Base-by-base conservation (phyloP, 92 coral and sea anemone species). In the Epizoanthus scotinus region DNA sequence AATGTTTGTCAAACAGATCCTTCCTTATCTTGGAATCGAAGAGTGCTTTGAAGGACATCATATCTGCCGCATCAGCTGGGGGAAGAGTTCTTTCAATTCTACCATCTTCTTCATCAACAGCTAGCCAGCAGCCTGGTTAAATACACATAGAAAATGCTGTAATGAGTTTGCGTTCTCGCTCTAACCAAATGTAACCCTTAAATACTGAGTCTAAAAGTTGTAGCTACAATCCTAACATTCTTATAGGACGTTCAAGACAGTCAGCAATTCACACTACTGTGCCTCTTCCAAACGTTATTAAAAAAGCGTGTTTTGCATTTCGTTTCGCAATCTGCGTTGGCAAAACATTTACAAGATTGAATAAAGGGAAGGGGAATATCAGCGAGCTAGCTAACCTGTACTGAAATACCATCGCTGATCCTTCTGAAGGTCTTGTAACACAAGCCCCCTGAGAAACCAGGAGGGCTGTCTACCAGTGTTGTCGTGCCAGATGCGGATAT, bases 401-500 rank as follows among this genome's bases (percentile, higher is more conserved):
- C 67, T 78, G 29, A 91, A 85, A 19, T 85, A 28, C 92, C 92
- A 91, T 57, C 81, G 84, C 38, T 91, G 88, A 15, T 83, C 83
- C 0, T 85, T 88, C 66, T 88, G 95, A 59, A 84, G 71, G 44
- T 91, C 95, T 10, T 72, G 73, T 12, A 91, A 62, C 67, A 86
- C 55, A 3, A 87, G 82, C 62, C 89, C 81, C 34, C 82, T 83
- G 18, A 88, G 31, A 55, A 85, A 91, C 95, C 95, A 91, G 21
- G 92, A 84, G 2, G 95, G 89, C 6, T 34, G 26, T 55, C 75
- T 82, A 0, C 95, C 95, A 20, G 82, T 53, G 70, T 87, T 85
- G 49, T 91, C 95, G 62, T 91, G 95, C 95, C 95, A 91, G n/a
- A 91, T 82, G 40, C 83, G 79, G 26, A 91, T 27, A 13, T 78